phyloP scores from a whole-genome alignment of 2,888 invertebrate genomes.

The Nudaria mundana region DNA sequence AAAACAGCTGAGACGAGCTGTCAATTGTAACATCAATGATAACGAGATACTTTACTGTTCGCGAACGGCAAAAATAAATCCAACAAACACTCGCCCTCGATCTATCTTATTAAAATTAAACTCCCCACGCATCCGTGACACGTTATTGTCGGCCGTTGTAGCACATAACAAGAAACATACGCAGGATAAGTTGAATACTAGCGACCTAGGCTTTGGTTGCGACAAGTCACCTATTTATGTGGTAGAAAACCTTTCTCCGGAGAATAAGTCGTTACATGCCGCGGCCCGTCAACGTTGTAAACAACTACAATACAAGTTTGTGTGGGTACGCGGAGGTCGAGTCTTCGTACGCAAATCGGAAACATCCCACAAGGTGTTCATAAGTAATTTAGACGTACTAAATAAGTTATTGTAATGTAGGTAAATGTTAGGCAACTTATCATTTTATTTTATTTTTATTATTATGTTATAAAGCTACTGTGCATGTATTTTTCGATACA shows the following conservation, averaged over 20 bases:
- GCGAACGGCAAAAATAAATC: constrained; percentile 1
- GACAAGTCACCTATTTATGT: not conserved
- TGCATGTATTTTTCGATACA: no score
- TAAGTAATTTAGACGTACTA: not conserved
- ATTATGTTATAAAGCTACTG: no score
- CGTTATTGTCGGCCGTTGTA: not conserved
- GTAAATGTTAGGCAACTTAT: no score
- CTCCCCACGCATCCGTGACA: not conserved
- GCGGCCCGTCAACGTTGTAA: not conserved
- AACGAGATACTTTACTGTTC: not conserved
- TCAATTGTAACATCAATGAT: not conserved
- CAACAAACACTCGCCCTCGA: not conserved
- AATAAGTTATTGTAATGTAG: not conserved
- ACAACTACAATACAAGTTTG: not conserved
- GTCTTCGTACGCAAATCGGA: not conserved
- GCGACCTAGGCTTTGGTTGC: not conserved
- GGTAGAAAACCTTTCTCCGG: not conserved
- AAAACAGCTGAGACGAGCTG: not conserved
- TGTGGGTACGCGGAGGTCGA: constrained; percentile 1
- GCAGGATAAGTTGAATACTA: not conserved
- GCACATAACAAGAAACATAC: not conserved
- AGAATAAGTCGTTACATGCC: constrained; percentile 1
- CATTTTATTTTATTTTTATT: no score
- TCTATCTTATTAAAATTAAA: not conserved
- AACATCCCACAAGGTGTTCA: not conserved